phyloP scores from a whole-genome alignment of 2,888 invertebrate species.

The Spodoptera exigua region DNA sequence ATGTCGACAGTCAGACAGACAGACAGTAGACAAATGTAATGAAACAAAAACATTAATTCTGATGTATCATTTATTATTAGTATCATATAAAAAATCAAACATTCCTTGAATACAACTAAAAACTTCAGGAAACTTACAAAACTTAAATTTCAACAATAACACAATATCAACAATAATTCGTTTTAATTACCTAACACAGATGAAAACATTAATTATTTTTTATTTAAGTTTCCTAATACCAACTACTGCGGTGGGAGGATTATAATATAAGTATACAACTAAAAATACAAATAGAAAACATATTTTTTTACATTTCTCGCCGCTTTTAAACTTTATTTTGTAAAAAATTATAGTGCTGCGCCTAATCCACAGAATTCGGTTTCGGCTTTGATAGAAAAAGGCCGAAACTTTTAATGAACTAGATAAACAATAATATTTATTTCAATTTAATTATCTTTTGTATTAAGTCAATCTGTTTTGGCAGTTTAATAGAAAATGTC shows the following conservation, averaged over 20 bases:
- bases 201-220: constrained; percentile 51
- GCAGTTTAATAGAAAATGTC: too few species aligned
- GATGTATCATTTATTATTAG: constrained; percentile 56
- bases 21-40: constrained; percentile 8
- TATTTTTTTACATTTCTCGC: constrained; percentile 14
- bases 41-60: constrained; percentile 2
- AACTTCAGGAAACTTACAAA: constrained; percentile 61
- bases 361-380: neutral
- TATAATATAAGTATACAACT: neutral
- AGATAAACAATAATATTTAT: too few species aligned
- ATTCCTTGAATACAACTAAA: constrained; percentile 59
- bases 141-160: constrained; percentile 70
- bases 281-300: constrained; percentile 1
- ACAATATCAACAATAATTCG: constrained; percentile 54
- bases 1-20: too few species aligned
- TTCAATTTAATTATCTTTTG: too few species aligned
- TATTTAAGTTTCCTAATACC: constrained; percentile 36
- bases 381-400: constrained; percentile 9
- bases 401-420: too few species aligned
- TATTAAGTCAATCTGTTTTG: too few species aligned
- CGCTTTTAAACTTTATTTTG: neutral
- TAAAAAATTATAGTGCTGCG: constrained; percentile 1
- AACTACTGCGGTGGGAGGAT: constrained; percentile 49
- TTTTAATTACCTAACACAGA: constrained; percentile 53
- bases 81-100: constrained; percentile 58